phyloP scores from a whole-genome alignment of 2,797 vertebrate genomes.

The Gymnoscopelus microlampas region DNA sequence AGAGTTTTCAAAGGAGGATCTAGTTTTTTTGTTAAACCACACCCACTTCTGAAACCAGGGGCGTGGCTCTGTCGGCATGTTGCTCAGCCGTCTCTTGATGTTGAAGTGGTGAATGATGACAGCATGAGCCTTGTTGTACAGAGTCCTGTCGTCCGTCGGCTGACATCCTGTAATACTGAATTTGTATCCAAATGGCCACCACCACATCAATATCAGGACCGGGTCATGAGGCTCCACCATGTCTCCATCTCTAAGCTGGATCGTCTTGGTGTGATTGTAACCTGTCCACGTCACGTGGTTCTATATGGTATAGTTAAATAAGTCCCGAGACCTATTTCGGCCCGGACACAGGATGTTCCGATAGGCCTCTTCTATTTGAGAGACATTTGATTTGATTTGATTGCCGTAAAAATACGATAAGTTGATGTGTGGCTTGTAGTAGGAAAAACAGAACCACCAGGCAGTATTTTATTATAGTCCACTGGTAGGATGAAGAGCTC shows the following conservation, averaged over 20 bases:
- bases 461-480: neutral
- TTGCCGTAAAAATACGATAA: neutral
- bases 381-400: neutral
- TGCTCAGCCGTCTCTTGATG: neutral
- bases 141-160: conserved; percentile 27
- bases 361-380: neutral
- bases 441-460: conserved; percentile 20
- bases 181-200: neutral
- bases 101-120: conserved; percentile 57
- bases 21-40: conserved; percentile 58
- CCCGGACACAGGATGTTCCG: no score
- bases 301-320: neutral
- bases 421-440: neutral
- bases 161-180: conserved; percentile 16
- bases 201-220: conserved; percentile 27
- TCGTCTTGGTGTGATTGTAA: neutral
- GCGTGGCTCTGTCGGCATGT: conserved; percentile 22
- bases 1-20: conserved; percentile 52
- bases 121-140: conserved; percentile 39
- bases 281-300: neutral
- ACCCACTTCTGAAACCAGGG: conserved; percentile 59
- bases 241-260: neutral
- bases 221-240: no score
- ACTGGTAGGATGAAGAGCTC: neutral
- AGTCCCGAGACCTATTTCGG: neutral